These are phyloP conservation scores for Anabacerthia variegaticeps DNA, from an alignment of 2,797 vertebrate species.

Conservation along the genomic window DNA sequence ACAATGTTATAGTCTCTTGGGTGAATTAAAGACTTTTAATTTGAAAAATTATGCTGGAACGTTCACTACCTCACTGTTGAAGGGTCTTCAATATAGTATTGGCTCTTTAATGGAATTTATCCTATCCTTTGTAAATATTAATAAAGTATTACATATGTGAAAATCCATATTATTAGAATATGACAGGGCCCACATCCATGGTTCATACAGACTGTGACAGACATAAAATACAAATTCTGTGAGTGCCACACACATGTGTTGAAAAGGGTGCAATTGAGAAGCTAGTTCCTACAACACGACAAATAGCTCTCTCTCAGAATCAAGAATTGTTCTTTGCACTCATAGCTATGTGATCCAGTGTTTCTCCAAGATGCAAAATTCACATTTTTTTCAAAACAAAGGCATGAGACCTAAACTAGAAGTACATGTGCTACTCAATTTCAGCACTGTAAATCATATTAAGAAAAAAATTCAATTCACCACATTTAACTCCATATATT, in stretches of 20 bases:
- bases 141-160: neutral
- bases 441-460: neutral
- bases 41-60: neutral
- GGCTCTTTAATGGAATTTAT: neutral
- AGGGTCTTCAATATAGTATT: neutral
- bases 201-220: neutral
- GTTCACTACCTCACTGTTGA: neutral
- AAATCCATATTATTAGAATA: neutral
- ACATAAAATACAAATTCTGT: neutral
- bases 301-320: neutral
- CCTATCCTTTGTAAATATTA: neutral
- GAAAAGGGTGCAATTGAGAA: neutral
- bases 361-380: neutral
- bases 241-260: accelerated
- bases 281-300: neutral
- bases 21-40: neutral
- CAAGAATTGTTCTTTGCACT: neutral
- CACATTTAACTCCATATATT: neutral
- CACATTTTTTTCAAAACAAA: neutral
- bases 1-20: neutral
- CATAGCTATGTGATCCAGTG: neutral
- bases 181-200: neutral
- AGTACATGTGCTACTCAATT: neutral
- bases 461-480: neutral
- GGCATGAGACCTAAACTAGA: neutral